phyloP scores from a whole-genome alignment of 2,888 invertebrate species.

The Yponomeuta plumbellus region DNA sequence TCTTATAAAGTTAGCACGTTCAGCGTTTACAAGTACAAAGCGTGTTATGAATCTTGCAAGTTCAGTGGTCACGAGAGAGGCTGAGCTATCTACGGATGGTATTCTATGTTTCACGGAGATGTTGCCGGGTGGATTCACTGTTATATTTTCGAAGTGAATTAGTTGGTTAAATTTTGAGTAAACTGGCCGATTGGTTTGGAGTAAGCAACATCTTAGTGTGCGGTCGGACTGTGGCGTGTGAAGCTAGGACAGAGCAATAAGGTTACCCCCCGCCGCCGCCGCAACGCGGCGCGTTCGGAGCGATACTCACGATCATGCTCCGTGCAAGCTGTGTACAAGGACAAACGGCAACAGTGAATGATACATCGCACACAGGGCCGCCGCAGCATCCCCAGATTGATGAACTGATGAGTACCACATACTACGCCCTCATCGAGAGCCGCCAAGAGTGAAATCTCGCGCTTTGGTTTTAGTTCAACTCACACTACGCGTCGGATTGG shows the following conservation, averaged over 20 bases:
- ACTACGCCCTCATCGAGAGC: background rate
- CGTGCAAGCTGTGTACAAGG: slow-evolving; percentile 87
- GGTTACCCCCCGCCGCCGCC: background rate
- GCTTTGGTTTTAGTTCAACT: too few species aligned
- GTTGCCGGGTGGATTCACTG: slow-evolving; percentile 54
- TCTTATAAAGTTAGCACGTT: slow-evolving; percentile 25
- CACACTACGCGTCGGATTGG: too few species aligned
- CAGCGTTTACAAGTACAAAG: slow-evolving; percentile 33
- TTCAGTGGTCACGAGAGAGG: slow-evolving; percentile 18
- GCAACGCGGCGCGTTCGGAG: slow-evolving; percentile 18
- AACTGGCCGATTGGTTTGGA: slow-evolving; percentile 1
- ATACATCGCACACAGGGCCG: slow-evolving; percentile 43
- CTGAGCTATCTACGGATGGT: slow-evolving; percentile 33
- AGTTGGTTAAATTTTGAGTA: slow-evolving; percentile 6
- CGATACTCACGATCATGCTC: slow-evolving; percentile 92
- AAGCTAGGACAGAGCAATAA: slow-evolving; percentile 10
- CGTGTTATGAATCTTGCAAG: slow-evolving; percentile 42
- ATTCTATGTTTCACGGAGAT: slow-evolving; percentile 54
- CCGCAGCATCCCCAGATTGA: background rate
- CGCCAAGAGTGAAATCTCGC: too few species aligned
- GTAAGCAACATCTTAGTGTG: slow-evolving; percentile 44
- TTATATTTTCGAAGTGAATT: slow-evolving; percentile 23
- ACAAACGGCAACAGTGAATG: slow-evolving; percentile 81
- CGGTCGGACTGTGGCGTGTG: background rate
- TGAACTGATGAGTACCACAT: background rate